Base-by-base conservation (phyloP, 2,113 vertebrate species). In the Platysteira castanea region DNA sequence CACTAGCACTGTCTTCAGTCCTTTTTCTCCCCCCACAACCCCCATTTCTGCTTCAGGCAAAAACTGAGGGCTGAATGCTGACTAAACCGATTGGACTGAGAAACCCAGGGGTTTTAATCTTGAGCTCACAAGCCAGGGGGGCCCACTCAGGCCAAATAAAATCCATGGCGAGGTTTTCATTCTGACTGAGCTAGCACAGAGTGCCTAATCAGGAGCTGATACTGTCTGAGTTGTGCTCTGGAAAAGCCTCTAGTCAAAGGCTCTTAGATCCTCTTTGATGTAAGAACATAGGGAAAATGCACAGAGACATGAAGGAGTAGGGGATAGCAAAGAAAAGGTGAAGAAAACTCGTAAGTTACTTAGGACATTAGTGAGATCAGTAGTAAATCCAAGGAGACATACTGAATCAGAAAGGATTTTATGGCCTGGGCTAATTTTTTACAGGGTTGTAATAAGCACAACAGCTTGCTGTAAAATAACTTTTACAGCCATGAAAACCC, bases 61-160 rank as follows among this genome's bases (percentile, higher is more conserved):
- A 91, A 95, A 68, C 16, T 26, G 57, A 90, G 46, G 27, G 80
- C 84, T 96, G 91, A 79, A 78, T 91, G 87, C 82, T 91, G 87
- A 90, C 82, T 93, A 79, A 92, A 91, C 27, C 63, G 63, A 84
- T 84, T 50, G 83, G 50, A 46, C 53, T 85, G 74, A 85, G 71
- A 86, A 94, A 81, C 22, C 7, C 42, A 17, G 53, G n/a, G 41
- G 26, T 78, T 93, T 60, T 89, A 85, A 84, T 89, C 60, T 71
- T 60, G 84, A 79, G 68, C 37, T 82, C 70, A 49, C 56, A 80
- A 68, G 53, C 54, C 10, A 6, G 37, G 33, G 68, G 71, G 28
- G 73, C 53, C 46, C 50, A 77, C 77, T 89, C 41, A 61, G 60
- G 84, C 86, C 90, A 76, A 71, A 89, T 83, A 56, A 96, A 93